These are phyloP conservation scores for Sialis lutaria DNA, from an alignment of 2,888 invertebrate genomes.

Conservation along the genomic window DNA sequence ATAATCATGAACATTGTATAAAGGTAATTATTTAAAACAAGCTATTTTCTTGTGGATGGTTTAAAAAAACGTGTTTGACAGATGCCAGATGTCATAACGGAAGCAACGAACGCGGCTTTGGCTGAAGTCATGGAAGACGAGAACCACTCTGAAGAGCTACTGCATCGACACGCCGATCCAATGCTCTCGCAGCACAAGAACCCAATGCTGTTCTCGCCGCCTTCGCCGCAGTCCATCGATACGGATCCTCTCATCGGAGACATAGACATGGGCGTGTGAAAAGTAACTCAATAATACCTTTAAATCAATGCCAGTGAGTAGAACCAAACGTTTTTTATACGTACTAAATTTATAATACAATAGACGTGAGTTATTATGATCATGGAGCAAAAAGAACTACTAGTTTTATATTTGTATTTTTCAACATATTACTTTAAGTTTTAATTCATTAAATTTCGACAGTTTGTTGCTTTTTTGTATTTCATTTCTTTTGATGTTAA, in stretches of 20 bases:
- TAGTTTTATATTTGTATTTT: too few species aligned
- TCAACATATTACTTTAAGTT: too few species aligned
- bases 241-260: slow-evolving; percentile 30
- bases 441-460: too few species aligned
- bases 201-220: slow-evolving; percentile 23
- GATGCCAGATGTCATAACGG: slow-evolving; percentile 38
- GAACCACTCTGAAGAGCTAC: slow-evolving; percentile 15
- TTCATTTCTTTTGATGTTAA: too few species aligned
- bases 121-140: slow-evolving; percentile 47
- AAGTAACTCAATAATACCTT: too few species aligned
- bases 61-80: slow-evolving; percentile 13
- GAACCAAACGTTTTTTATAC: too few species aligned
- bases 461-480: too few species aligned
- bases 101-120: slow-evolving; percentile 37
- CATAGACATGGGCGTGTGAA: slow-evolving; percentile 29
- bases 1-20: slow-evolving; percentile 17
- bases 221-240: slow-evolving; percentile 25
- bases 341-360: too few species aligned
- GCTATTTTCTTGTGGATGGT: background rate
- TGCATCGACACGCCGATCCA: slow-evolving; percentile 37
- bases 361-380: too few species aligned
- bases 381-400: too few species aligned
- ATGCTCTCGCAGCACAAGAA: slow-evolving; percentile 32
- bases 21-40: background rate
- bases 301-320: too few species aligned